Evolutionary conservation across 2,113 vertebrate species (phyloP).

Genomic region (Stegastes partitus): DNA sequence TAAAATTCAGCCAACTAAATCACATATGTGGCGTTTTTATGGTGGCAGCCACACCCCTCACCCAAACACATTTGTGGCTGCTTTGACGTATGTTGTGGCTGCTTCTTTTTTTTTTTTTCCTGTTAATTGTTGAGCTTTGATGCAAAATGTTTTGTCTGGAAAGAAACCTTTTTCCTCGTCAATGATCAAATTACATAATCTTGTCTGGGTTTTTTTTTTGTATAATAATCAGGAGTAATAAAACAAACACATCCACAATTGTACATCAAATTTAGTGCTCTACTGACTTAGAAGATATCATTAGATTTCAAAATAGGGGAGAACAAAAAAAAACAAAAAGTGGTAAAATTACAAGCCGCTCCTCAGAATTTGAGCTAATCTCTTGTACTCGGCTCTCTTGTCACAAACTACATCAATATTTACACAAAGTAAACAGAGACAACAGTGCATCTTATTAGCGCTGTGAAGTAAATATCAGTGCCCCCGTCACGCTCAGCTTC

Average conservation of each 20-base stretch:
- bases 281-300: not conserved
- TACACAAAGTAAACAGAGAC: conserved; percentile 52
- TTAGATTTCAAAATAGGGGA: not conserved
- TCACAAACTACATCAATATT: conserved; percentile 60
- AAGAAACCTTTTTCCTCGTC: not conserved
- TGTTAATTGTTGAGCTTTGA: not conserved
- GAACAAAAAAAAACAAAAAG: not conserved
- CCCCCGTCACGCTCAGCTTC: conserved; percentile 38
- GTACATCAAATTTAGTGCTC: not conserved
- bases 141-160: not conserved
- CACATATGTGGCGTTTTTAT: conserved; percentile 12
- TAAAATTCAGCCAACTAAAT: not conserved
- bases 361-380: conserved; percentile 17
- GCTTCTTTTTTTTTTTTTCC: not conserved
- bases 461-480: conserved; percentile 58
- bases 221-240: no score
- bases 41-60: not conserved
- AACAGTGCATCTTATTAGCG: conserved; percentile 57
- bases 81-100: not conserved
- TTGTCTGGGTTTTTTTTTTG: not conserved
- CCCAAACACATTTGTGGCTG: not conserved
- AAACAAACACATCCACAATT: no score
- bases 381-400: conserved; percentile 29
- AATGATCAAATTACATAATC: not conserved
- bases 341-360: not conserved